Percentiles rank a stretch among this genome's conserved stretches.
Evolutionary conservation across 2,888 invertebrate species (phyloP).

Genomic region (Noctua pronuba): DNA sequence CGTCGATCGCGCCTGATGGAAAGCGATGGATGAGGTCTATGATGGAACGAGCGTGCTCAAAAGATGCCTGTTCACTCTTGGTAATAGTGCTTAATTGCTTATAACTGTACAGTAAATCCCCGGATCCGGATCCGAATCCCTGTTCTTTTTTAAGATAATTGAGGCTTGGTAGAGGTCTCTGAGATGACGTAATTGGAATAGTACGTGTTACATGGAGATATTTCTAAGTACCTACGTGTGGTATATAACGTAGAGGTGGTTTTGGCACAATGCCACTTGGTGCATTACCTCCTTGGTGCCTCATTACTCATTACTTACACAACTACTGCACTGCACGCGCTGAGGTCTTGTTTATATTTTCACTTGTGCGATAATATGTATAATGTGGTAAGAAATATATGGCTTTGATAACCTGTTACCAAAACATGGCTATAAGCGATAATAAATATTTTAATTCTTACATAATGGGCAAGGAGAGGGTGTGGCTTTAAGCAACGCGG

Average conservation of each 20-base stretch:
- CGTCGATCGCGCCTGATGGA: too few relatives aligned
- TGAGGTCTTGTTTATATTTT: slow-evolving; percentile 56
- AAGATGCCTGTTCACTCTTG: too few relatives aligned
- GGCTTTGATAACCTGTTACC: slow-evolving; percentile 38
- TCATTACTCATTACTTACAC: slow-evolving; percentile 51
- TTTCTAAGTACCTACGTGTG: slow-evolving; percentile 26
- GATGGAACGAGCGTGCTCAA: too few relatives aligned
- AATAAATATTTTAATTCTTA: slow-evolving; percentile 25
- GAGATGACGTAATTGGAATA: slow-evolving; percentile 25
- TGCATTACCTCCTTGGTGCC: slow-evolving; percentile 19
- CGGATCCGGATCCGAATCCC: too few relatives aligned
- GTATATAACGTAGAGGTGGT: slow-evolving; percentile 6
- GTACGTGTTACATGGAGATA: background rate
- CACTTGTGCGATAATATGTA: slow-evolving; percentile 39
- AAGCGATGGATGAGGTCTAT: too few relatives aligned
- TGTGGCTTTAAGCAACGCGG: background rate
- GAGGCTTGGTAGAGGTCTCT: background rate
- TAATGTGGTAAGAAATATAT: slow-evolving; percentile 24
- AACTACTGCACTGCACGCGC: slow-evolving; percentile 18
- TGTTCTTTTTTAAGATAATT: background rate
- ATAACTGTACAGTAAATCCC: too few relatives aligned
- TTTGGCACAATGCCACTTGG: slow-evolving; percentile 48
- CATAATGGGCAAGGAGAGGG: slow-evolving; percentile 23
- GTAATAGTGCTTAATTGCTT: too few relatives aligned
- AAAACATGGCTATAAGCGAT: slow-evolving; percentile 35